A percentile compares a stretch with the other conserved stretches of the same genome.
phyloP scores from a whole-genome alignment of 2,113 vertebrate species.

The Plectropomus leopardus region DNA sequence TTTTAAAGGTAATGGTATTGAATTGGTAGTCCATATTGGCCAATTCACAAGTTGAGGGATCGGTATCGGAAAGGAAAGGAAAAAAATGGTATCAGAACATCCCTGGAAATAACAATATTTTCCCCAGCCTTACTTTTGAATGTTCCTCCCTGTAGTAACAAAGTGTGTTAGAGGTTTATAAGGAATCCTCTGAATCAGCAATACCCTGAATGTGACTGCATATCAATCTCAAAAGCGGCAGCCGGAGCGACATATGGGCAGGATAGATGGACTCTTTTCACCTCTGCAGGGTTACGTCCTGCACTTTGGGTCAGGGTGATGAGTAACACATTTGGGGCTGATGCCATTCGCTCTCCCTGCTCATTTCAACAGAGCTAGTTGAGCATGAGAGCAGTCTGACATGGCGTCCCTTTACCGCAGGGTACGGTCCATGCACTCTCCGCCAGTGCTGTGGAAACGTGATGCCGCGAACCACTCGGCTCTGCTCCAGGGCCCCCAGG shows the following conservation, averaged over 20 bases:
- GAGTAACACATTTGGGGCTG: slow-evolving; percentile 22
- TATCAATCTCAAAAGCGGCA: not conserved
- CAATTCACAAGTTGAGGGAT: no score
- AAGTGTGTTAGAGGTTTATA: not conserved
- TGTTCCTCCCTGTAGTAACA: not conserved
- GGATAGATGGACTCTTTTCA: not conserved
- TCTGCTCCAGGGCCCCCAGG: slow-evolving; percentile 31
- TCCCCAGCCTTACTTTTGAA: no score
- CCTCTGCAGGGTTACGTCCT: not conserved
- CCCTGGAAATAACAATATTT: no score
- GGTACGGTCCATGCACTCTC: slow-evolving; percentile 1
- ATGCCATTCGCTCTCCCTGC: slow-evolving; percentile 26
- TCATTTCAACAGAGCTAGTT: slow-evolving; percentile 40
- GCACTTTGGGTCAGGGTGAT: slow-evolving; percentile 14
- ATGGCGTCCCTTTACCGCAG: slow-evolving; percentile 21
- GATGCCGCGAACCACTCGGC: slow-evolving; percentile 43
- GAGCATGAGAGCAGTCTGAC: slow-evolving; percentile 36
- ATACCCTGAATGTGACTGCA: not conserved
- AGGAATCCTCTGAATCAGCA: not conserved
- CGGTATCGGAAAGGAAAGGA: no score
- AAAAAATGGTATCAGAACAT: no score
- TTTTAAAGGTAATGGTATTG: no score
- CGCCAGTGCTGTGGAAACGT: slow-evolving; percentile 45
- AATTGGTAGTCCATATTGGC: no score
- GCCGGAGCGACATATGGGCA: not conserved